These are phyloP conservation scores for Hypolimnas misippus DNA, from an alignment of 2,888 invertebrate species.

Conservation along the genomic window DNA sequence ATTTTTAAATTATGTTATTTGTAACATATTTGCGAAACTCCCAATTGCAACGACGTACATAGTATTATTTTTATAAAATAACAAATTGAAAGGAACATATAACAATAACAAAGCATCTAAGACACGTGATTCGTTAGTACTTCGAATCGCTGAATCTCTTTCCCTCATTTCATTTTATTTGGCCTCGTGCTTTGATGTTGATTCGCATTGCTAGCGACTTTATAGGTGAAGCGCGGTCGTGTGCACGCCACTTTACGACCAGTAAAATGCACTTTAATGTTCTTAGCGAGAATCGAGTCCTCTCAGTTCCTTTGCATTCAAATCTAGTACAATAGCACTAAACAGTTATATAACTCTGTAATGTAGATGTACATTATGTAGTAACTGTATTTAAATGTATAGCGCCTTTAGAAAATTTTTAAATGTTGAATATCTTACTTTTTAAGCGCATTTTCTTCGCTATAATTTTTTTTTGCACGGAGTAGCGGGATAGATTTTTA, in stretches of 20 bases:
- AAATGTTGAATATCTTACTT: constrained; percentile 35
- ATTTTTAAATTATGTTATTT: no score
- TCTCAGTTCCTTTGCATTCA: constrained; percentile 40
- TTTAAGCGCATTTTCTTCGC: constrained; percentile 34
- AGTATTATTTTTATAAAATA: no score
- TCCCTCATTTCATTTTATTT: constrained; percentile 24
- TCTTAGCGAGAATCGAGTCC: constrained; percentile 42
- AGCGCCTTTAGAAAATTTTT: constrained; percentile 35
- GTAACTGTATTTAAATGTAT: constrained; percentile 36
- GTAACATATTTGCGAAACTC: no score
- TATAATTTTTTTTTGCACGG: constrained; percentile 28
- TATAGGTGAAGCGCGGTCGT: constrained; percentile 43
- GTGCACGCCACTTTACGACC: constrained; percentile 46
- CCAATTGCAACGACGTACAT: no score
- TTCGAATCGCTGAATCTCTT: constrained; percentile 17
- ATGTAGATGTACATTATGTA: constrained; percentile 29
- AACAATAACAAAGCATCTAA: neutral
- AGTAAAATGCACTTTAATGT: constrained; percentile 48
- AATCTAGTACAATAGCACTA: constrained; percentile 40
- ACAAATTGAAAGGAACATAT: neutral
- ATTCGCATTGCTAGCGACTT: constrained; percentile 41
- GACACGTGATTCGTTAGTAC: neutral
- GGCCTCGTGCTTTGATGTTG: constrained; percentile 33
- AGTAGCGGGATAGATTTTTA: constrained; percentile 28
- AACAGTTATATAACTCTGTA: constrained; percentile 37